Evolutionary conservation across 2,797 vertebrate species (phyloP).

Genomic region (Sebastes paucispinis): DNA sequence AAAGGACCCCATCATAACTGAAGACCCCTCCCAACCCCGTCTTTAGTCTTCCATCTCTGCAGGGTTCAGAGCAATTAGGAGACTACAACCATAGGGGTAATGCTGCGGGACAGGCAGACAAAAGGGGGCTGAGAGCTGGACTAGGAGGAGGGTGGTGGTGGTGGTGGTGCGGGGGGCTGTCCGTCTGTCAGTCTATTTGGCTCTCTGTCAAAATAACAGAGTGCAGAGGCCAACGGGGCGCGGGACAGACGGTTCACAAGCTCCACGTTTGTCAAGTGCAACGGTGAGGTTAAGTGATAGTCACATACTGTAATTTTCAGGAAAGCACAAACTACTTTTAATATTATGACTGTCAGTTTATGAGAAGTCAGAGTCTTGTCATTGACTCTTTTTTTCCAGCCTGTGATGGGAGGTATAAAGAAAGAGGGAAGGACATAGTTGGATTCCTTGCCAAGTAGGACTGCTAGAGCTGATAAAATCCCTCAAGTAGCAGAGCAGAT

Average conservation of each 20-base stretch:
- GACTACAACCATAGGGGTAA: constrained; percentile 75
- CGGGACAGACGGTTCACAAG: constrained; percentile 38
- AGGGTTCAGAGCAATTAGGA: constrained; percentile 81
- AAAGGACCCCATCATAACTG: constrained; percentile 43
- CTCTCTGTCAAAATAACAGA: constrained; percentile 68
- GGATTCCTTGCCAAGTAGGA: neutral
- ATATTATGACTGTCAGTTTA: neutral
- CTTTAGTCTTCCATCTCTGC: constrained; percentile 64
- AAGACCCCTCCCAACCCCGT: constrained; percentile 57
- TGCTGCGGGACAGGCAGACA: constrained; percentile 81
- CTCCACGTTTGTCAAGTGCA: constrained; percentile 25
- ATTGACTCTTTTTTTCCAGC: neutral
- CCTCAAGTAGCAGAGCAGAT: neutral
- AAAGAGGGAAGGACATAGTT: neutral
- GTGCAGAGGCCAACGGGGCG: constrained; percentile 35
- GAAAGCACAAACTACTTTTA: neutral
- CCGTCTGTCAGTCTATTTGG: constrained; percentile 69
- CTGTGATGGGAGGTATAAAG: neutral
- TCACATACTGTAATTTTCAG: neutral
- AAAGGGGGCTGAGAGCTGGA: constrained; percentile 67
- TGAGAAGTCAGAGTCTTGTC: neutral
- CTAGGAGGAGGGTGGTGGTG: constrained; percentile 53
- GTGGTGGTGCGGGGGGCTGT: constrained; percentile 49
- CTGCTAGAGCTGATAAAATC: constrained; percentile 10
- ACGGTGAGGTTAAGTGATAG: constrained; percentile 19